phyloP scores from a whole-genome alignment of 2,888 invertebrate species.

The Cantharis nigra region DNA sequence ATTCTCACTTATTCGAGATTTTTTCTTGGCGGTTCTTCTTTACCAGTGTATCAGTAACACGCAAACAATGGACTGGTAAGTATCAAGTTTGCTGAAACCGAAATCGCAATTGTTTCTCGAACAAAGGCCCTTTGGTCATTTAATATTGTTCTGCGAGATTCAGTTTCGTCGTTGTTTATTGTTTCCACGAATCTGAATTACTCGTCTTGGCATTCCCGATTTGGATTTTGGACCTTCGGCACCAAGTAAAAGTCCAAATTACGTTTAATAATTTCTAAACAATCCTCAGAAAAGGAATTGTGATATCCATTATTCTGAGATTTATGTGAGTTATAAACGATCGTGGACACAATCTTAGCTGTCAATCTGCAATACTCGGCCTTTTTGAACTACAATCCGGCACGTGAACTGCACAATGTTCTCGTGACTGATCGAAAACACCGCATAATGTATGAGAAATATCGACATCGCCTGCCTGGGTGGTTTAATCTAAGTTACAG shows the following conservation, averaged over 20 bases:
- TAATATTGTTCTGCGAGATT: constrained; percentile 36
- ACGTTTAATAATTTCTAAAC: constrained; percentile 2
- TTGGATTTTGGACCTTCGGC: not conserved
- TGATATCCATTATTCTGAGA: constrained; percentile 16
- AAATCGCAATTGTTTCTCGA: constrained; percentile 43
- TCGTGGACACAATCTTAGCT: constrained; percentile 46
- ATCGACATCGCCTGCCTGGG: constrained; percentile 24
- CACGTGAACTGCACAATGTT: constrained; percentile 46
- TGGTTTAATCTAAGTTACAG: constrained; percentile 11
- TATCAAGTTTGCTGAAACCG: constrained; percentile 45
- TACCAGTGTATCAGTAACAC: constrained; percentile 39
- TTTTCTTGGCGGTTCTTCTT: constrained; percentile 10
- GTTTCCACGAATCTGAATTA: constrained; percentile 20
- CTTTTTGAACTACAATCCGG: constrained; percentile 45
- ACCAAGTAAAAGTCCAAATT: constrained; percentile 3
- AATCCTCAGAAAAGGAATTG: constrained; percentile 2
- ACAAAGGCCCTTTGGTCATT: constrained; percentile 38
- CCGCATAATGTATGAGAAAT: constrained; percentile 25
- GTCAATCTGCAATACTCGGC: constrained; percentile 43
- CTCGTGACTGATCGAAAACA: constrained; percentile 42
- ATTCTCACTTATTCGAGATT: constrained; percentile 9
- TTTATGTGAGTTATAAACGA: constrained; percentile 39
- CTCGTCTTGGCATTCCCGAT: not conserved
- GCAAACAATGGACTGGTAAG: constrained; percentile 34
- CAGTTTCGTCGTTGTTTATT: constrained; percentile 21